phyloP scores from a whole-genome alignment of 1,140 invertebrate species.

The Caenorhabditis remanei region DNA sequence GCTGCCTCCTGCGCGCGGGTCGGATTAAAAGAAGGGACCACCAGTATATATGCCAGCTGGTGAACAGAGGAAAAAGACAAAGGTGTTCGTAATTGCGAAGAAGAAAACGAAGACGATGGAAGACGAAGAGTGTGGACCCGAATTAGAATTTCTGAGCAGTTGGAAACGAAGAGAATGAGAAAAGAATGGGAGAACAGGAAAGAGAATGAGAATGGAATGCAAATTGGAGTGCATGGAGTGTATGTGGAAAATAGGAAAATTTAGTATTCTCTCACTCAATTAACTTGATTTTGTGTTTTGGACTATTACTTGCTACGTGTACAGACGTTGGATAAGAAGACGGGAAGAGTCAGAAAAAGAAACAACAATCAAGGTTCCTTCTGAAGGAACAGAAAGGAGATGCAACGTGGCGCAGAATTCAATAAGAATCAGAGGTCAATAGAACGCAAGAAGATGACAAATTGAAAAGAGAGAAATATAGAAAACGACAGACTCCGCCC shows the following conservation, averaged over 20 bases:
- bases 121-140: background rate
- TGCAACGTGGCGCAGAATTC: too few species aligned
- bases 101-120: background rate
- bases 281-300: background rate
- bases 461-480: too few species aligned
- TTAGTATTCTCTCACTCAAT: background rate
- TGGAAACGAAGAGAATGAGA: background rate
- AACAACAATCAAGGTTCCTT: too few species aligned
- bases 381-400: too few species aligned
- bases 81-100: slow-evolving; percentile 53
- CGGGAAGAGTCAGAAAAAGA: too few species aligned
- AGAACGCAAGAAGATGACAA: too few species aligned
- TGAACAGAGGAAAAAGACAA: slow-evolving; percentile 21
- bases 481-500: too few species aligned
- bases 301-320: too few species aligned
- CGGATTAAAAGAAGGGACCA: background rate
- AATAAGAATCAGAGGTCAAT: too few species aligned
- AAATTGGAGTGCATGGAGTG: slow-evolving; percentile 40
- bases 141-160: slow-evolving; percentile 45
- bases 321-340: too few species aligned
- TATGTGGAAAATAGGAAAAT: background rate
- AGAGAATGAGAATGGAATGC: slow-evolving; percentile 19
- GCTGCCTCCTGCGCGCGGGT: background rate
- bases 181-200: background rate
- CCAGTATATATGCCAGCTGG: slow-evolving; percentile 21